Percentiles rank a stretch among this genome's conserved stretches.
Evolutionary conservation across 2,888 invertebrate species (phyloP).

Genomic region (Heliconius charithonia): DNA sequence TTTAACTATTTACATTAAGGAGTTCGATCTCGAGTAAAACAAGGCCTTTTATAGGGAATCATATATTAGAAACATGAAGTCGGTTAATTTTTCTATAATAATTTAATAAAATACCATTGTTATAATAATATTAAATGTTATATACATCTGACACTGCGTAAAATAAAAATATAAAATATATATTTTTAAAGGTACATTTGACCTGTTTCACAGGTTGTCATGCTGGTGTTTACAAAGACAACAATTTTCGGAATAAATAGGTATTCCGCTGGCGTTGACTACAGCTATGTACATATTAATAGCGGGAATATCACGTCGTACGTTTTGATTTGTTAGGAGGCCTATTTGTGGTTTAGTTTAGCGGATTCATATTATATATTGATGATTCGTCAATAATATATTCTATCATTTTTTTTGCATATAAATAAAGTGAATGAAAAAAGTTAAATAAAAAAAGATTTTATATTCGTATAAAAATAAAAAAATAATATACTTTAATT

Average conservation of each 20-base stretch:
- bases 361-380: constrained; percentile 20
- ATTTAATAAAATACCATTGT: too few relatives aligned
- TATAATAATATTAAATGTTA: too few relatives aligned
- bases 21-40: background rate
- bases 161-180: too few relatives aligned
- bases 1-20: background rate
- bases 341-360: constrained; percentile 30
- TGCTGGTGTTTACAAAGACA: constrained; percentile 34
- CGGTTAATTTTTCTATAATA: too few relatives aligned
- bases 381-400: background rate
- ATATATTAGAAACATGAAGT: too few relatives aligned
- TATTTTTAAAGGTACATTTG: background rate
- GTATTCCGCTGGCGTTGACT: constrained; percentile 34
- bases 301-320: constrained; percentile 34
- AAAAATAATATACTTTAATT: too few relatives aligned
- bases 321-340: background rate
- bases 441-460: too few relatives aligned
- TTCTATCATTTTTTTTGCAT: too few relatives aligned
- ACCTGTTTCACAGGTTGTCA: background rate
- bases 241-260: constrained; percentile 26
- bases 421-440: too few relatives aligned
- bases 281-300: constrained; percentile 29
- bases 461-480: too few relatives aligned
- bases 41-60: too few relatives aligned
- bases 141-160: too few relatives aligned